phyloP scores from a whole-genome alignment of 2,888 invertebrate genomes.

The Ernsta delagoae region DNA sequence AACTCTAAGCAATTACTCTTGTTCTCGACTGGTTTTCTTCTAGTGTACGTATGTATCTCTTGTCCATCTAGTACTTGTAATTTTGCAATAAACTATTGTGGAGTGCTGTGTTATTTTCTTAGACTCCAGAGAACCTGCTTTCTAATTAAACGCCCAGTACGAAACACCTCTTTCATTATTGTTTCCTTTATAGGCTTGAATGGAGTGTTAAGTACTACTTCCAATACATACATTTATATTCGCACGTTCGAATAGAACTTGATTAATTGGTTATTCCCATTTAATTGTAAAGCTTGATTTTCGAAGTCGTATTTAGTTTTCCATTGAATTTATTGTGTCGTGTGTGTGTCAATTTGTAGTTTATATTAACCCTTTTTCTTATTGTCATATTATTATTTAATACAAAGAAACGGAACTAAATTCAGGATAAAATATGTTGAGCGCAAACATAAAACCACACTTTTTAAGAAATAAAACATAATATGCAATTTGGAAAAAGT shows the following conservation, averaged over 20 bases:
- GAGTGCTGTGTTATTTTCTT: slow-evolving; percentile 4
- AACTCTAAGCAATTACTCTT: slow-evolving; percentile 15
- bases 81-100: slow-evolving; percentile 10
- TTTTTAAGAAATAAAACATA: background rate
- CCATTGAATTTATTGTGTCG: too few species aligned
- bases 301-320: too few species aligned
- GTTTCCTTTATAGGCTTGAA: background rate
- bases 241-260: too few species aligned
- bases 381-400: background rate
- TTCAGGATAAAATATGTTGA: background rate
- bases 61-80: background rate
- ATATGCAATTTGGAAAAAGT: background rate
- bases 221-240: background rate
- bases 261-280: too few species aligned
- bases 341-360: too few species aligned
- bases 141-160: slow-evolving; percentile 17
- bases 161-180: slow-evolving; percentile 3
- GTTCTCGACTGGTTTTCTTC: slow-evolving; percentile 5
- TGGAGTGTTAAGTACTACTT: background rate
- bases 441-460: too few species aligned
- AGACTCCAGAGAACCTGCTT: slow-evolving; percentile 4
- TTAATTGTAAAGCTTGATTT: too few species aligned
- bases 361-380: too few species aligned
- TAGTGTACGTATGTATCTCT: background rate
- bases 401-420: background rate